A percentile compares a stretch with the other conserved stretches of the same genome.
Conservation (phyloP, 2,113 vertebrate genomes). For the Triplophysa siluroides region DNA sequence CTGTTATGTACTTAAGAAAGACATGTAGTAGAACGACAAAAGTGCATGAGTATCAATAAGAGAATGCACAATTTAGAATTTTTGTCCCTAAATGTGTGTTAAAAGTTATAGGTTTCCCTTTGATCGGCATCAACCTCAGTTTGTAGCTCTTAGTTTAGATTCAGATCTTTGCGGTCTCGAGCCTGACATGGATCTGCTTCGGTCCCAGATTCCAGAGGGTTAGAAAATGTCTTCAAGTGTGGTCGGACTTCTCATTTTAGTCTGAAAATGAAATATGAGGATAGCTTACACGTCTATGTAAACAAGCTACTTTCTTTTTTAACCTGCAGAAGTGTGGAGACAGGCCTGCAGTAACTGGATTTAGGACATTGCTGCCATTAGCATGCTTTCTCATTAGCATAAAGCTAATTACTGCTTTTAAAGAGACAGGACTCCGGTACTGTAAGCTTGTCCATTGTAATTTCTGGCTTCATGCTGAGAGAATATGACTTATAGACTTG, state of each 20-base stretch:
- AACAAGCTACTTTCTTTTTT: constrained; percentile 16
- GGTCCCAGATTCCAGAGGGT: constrained; percentile 38
- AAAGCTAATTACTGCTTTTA: constrained; percentile 40
- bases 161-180: constrained; percentile 31
- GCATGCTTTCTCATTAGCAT: constrained; percentile 33
- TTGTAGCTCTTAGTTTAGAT: constrained; percentile 36
- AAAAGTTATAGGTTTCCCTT: neutral
- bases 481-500: constrained; percentile 27
- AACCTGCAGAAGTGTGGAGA: neutral
- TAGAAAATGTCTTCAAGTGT: constrained; percentile 12
- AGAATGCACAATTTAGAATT: neutral
- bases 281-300: neutral
- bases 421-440: neutral
- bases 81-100: neutral
- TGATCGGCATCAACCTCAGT: constrained; percentile 24
- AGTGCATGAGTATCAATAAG: too few relatives aligned
- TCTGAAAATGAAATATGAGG: constrained; percentile 10
- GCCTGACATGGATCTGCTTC: constrained; percentile 21
- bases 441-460: constrained; percentile 3
- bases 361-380: constrained; percentile 14
- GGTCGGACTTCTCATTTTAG: constrained; percentile 30
- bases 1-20: too few relatives aligned
- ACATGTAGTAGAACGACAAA: too few relatives aligned
- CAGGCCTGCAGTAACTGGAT: constrained; percentile 17
- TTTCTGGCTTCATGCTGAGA: constrained; percentile 18